These are phyloP conservation scores for Tyto alba DNA, from an alignment of 2,113 vertebrate genomes.

Conservation along the genomic window DNA sequence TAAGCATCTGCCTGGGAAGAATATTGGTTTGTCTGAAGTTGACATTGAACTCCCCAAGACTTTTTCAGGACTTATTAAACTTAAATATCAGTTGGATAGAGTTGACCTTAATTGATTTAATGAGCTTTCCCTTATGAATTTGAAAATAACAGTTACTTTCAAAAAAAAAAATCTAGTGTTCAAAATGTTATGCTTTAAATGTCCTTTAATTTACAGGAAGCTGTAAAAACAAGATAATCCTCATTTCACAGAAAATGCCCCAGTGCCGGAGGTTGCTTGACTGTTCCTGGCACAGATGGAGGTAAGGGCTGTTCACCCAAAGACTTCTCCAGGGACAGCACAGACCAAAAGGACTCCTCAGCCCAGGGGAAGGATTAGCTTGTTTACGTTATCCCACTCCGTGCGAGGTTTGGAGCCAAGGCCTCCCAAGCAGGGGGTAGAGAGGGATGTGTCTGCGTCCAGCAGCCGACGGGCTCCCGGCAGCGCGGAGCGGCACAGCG, in stretches of 20 bases:
- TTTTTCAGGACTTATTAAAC: neutral
- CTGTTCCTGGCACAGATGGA: neutral
- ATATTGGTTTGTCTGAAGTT: neutral
- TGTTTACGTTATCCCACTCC: neutral
- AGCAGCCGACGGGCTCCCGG: neutral
- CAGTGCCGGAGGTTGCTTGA: neutral
- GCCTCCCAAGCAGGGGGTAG: too few relatives aligned
- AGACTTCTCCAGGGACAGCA: neutral
- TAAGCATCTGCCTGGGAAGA: constrained; percentile 14
- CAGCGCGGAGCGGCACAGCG: neutral
- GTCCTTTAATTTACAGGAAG: neutral
- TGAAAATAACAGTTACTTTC: neutral
- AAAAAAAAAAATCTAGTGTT: neutral
- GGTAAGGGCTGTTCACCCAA: neutral
- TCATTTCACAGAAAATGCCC: neutral
- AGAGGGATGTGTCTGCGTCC: neutral
- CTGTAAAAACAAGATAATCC: neutral
- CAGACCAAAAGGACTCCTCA: neutral
- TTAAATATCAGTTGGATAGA: neutral
- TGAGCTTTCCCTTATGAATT: neutral
- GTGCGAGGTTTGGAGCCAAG: neutral
- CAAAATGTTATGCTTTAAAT: neutral
- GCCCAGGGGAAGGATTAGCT: neutral
- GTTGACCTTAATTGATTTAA: constrained; percentile 14
- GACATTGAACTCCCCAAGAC: neutral